Conservation (phyloP, 1,140 invertebrate genomes). For the Drosophila subobscura region DNA sequence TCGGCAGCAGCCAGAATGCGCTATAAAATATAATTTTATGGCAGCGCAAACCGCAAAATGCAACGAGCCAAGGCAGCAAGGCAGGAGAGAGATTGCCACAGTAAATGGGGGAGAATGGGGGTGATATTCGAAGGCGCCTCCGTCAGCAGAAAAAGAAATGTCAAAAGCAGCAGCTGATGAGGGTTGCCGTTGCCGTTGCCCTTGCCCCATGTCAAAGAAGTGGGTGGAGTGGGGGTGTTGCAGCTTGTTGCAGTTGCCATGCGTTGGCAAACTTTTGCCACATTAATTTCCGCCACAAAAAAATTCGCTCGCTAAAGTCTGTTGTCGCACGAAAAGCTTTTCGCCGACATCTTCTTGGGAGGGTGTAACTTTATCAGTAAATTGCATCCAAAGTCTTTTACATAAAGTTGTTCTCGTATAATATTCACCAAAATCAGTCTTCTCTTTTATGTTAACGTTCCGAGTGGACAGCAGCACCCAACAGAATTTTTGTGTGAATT, state of each 20-base stretch:
- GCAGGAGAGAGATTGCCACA: neutral
- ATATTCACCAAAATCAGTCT: no score
- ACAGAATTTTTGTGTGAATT: no score
- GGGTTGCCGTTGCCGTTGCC: slow-evolving; percentile 35
- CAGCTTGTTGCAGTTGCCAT: slow-evolving; percentile 37
- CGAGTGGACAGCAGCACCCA: no score
- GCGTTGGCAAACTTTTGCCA: slow-evolving; percentile 66
- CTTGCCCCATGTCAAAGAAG: neutral
- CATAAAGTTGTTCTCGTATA: no score
- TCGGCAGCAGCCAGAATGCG: slow-evolving; percentile 44
- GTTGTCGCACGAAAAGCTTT: no score
- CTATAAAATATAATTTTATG: slow-evolving; percentile 75
- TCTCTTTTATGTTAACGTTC: no score
- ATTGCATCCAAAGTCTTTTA: no score
- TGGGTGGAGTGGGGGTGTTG: neutral
- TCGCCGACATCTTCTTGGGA: no score
- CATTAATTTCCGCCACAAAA: slow-evolving; percentile 70
- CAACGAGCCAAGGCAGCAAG: slow-evolving; percentile 24
- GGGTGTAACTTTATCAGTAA: no score
- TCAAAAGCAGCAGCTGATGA: slow-evolving; percentile 52
- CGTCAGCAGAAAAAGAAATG: slow-evolving; percentile 32
- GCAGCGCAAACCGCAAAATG: slow-evolving; percentile 65
- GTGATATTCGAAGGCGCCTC: neutral
- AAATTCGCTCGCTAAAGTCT: slow-evolving; percentile 10
- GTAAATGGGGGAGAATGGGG: no score